Evolutionary conservation across 2,888 invertebrate species (phyloP), one percentile per base, ranked within the genome.

Genomic region (Dusona sp.): DNA sequence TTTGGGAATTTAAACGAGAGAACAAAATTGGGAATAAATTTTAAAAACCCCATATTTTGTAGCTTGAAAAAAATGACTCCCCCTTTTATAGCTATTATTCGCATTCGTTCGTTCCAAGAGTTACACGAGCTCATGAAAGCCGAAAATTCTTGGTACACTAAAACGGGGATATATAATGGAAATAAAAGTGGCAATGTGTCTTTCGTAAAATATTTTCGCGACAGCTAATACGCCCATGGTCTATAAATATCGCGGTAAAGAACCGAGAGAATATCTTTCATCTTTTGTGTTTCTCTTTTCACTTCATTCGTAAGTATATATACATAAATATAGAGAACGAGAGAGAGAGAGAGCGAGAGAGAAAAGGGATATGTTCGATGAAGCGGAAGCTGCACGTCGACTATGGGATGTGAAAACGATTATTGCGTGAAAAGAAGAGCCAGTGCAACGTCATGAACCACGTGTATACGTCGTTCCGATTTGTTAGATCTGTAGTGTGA

Each of bases 111-210:
- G 51, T 73, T 54, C 19, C 54, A 51, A 36, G n/a, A 54, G 72
- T 48, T 73, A 54, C n/a, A n/a, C 36, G 3, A 9, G 38, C 25
- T 22, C 57, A 36, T n/a, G 51, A 42, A 57, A 54, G 36, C 22
- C 73, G 8, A 25, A 38, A 36, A 74, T 51, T 57, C 54, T 33
- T 22, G 57, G 38, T 74, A 38, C 51, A 33, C 45, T 22, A 42
- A 75, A 75, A 64, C 33, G n/a, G n/a, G 64, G 11, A 29, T 42
- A 16, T 64, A 64, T n/a, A 75, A 75, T 48, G 45, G 45, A 45
- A 64, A 75, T 64, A 33, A 82, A 79, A 87, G 80, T 82, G 84
- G 84, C 84, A 74, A 81, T 87, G 79, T 77, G 79, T 86, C 85
- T 86, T 85, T 86, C 79, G 86, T 48, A 77, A 86, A 73, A 78